Base-by-base conservation (phyloP, 2,888 invertebrate species). In the Anthrax anthrax region DNA sequence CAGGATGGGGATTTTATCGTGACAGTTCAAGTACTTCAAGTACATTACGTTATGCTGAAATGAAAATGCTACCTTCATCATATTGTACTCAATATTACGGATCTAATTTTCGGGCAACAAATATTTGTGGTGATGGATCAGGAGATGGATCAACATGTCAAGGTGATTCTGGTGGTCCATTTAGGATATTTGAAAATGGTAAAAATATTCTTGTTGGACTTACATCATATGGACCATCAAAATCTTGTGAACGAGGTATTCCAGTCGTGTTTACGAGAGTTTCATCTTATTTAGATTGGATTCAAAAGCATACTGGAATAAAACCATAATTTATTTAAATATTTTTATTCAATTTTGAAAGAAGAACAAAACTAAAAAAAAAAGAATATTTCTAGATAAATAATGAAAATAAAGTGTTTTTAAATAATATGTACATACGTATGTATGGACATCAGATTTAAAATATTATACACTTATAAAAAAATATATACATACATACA, bases 71-170 rank as follows among this genome's bases (percentile, higher is more conserved):
- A 16, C 10, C 39, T 19, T 34, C 36, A 23, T 16, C 19, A 2
- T 17, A 23, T 17, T 45, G 45, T 23, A 40, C 32, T 34, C 19
- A 19, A 14, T 2, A 10, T 14, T 45, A 40, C 9, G 40, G 40
- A 23, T 18, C 60, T 42, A 56, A 60, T 12, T 12, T 23, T 9
- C 40, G 34, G 14, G 3, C 12, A 13, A 17, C 45, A 12, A 44
- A 65, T 37, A 55, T 67, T n/a, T 67, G 67, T 48, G 56, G 60
- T 8, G 53, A 54, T 36, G 63, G 60, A 14, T 47, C 48, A 27
- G 51, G 52, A 12, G 58, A 60, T 6, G 57, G 53, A 47, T 58
- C 61, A 39, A 57, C 60, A 29, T 67, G 67, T 54, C 57, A 53
- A 37, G 66, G 64, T 4, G 64, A 64, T 51, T 60, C 60, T 45